Conservation (phyloP, 2,113 vertebrate species). For the Hiodon tergisus region DNA sequence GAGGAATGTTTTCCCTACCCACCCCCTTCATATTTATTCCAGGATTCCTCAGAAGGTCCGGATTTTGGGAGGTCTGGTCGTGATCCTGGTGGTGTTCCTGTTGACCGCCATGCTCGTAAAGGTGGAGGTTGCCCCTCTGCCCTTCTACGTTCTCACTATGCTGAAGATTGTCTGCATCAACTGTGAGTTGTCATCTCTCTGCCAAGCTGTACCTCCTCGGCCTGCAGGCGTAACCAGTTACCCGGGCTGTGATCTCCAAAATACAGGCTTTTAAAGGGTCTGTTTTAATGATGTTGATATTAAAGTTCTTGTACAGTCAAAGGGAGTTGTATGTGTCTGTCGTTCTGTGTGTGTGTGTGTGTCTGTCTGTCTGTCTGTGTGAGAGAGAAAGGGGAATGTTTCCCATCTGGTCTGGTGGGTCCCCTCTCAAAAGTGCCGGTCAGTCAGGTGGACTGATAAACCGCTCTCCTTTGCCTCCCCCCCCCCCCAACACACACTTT, state of each 20-base stretch:
- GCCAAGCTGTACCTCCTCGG: no score
- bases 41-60: slow-evolving; percentile 86
- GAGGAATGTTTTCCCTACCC: slow-evolving; percentile 5
- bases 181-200: slow-evolving; percentile 65
- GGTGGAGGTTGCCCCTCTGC: slow-evolving; percentile 62
- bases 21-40: slow-evolving; percentile 7
- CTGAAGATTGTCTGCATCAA: slow-evolving; percentile 90
- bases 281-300: slow-evolving; percentile 39
- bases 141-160: slow-evolving; percentile 89
- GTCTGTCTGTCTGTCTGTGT: not conserved
- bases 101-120: slow-evolving; percentile 81
- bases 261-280: slow-evolving; percentile 6
- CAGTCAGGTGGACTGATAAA: not conserved
- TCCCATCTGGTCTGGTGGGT: not conserved
- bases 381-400: not conserved
- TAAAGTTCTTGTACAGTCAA: slow-evolving; percentile 25
- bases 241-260: no score
- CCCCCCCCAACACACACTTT: not conserved
- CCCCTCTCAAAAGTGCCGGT: no score
- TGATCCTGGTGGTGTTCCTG: slow-evolving; percentile 83
- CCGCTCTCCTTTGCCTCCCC: not conserved
- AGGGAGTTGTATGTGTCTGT: not conserved
- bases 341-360: not conserved
- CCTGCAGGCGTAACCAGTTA: not conserved
- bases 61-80: slow-evolving; percentile 74